A percentile compares a stretch with the other conserved stretches of the same genome.
Evolutionary conservation across 2,113 vertebrate species (phyloP).

Genomic region (Myotis davidii): DNA sequence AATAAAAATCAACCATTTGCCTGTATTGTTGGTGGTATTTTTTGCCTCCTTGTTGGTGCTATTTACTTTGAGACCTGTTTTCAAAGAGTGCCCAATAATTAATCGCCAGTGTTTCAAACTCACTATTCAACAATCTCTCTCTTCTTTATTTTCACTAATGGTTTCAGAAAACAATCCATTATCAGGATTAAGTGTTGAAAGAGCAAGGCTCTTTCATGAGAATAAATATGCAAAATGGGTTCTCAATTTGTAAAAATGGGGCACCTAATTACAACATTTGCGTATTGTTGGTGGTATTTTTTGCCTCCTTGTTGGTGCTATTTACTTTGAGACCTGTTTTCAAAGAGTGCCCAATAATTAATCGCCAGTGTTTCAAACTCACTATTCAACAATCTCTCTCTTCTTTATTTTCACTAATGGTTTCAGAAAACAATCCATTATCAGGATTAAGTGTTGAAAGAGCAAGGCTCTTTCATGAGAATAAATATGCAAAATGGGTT

Average conservation of each 20-base stretch:
- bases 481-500: background rate
- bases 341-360: background rate
- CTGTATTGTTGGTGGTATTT: background rate
- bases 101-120: background rate
- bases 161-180: slow-evolving; percentile 39
- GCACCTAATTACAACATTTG: background rate
- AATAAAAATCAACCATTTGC: slow-evolving; percentile 37
- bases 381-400: slow-evolving; percentile 22
- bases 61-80: background rate
- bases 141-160: background rate
- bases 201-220: background rate
- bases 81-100: background rate
- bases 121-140: slow-evolving; percentile 19
- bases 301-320: background rate
- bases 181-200: background rate
- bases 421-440: slow-evolving; percentile 44
- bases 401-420: background rate
- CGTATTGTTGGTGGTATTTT: background rate
- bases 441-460: background rate
- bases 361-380: background rate
- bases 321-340: background rate
- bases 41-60: background rate
- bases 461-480: background rate
- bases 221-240: background rate
- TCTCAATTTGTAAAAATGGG: background rate